Evolutionary conservation across 2,113 vertebrate species (phyloP), one percentile per base, ranked within the genome.

Genomic region (Speoplatyrhinus poulsoni): DNA sequence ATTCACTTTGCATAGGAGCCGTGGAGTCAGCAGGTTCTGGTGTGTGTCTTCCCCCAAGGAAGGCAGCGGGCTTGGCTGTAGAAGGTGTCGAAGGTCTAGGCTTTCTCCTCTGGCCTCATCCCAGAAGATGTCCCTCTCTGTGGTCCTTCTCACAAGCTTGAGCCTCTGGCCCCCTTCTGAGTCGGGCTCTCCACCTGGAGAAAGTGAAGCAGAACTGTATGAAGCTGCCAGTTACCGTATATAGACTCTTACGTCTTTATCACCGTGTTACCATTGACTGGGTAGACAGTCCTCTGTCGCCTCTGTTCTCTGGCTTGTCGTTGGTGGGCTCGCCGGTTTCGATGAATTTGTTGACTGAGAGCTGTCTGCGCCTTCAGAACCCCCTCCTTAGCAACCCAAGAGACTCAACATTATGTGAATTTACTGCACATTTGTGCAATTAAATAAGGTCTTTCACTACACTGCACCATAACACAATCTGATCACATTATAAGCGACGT

Each of bases 31-130:
- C 55, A 5, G 41, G n/a, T 67, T n/a, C n/a, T 6, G 3, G 32
- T 53, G 41, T 46, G 5, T 50, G 15, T 60, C 63, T 58, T 74
- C 6, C 13, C 59, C 16, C 58, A 73, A 33, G 26, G 60, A 56
- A 49, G 70, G 9, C 33, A 56, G 65, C 58, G 46, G 58, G 52
- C 61, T 77, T 54, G 70, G 54, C 46, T 84, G 70, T 36, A 67
- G 70, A 50, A 83, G 67, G 32, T 86, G 62, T 46, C 58, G 61
- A 3, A 75, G 83, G 3, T 94, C 92, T 57, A 89, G n/a, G 0
- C 81, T 86, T 36, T 91, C 85, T 0, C 85, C 91, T 79, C 90
- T 94, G 36, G 86, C 91, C 36, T 88, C 88, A 46, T 94, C 91
- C 91, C 93, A 94, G 76, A 92, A 87, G 12, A 91, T 52, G 65